These are phyloP conservation scores for Chelidonichthys spinosus DNA, from an alignment of 2,797 vertebrate genomes.

Conservation along the genomic window DNA sequence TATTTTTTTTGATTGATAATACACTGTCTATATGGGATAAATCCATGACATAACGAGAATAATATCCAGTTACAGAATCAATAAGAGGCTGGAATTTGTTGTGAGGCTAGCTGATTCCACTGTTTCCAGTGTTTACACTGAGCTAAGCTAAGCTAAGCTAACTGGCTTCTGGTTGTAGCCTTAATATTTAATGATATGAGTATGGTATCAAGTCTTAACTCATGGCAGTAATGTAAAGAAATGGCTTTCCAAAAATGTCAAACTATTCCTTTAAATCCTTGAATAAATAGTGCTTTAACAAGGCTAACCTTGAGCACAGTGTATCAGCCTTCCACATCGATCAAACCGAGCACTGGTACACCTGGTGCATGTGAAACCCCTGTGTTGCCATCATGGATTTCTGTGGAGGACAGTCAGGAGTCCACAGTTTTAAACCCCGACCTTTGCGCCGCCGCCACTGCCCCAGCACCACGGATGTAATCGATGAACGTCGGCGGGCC, in stretches of 20 bases:
- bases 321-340: background rate
- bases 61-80: too few relatives aligned
- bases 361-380: slow-evolving; percentile 2
- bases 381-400: background rate
- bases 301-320: background rate
- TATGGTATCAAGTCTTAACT: too few relatives aligned
- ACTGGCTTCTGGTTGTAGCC: background rate
- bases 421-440: slow-evolving; percentile 52
- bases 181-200: too few relatives aligned
- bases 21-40: too few relatives aligned
- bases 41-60: too few relatives aligned
- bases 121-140: too few relatives aligned
- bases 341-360: background rate
- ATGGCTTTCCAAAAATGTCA: too few relatives aligned
- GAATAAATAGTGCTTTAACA: background rate
- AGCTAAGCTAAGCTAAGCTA: background rate
- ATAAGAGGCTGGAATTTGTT: too few relatives aligned
- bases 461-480: slow-evolving; percentile 43
- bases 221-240: background rate
- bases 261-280: background rate
- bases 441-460: slow-evolving; percentile 36
- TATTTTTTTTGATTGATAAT: too few relatives aligned
- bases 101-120: too few relatives aligned
- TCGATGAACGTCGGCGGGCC: slow-evolving; percentile 55
- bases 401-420: slow-evolving; percentile 36